Evolutionary conservation across 2,113 vertebrate genomes (phyloP), one percentile per base, ranked within the genome.

Genomic region (Gracilinanus agilis): DNA sequence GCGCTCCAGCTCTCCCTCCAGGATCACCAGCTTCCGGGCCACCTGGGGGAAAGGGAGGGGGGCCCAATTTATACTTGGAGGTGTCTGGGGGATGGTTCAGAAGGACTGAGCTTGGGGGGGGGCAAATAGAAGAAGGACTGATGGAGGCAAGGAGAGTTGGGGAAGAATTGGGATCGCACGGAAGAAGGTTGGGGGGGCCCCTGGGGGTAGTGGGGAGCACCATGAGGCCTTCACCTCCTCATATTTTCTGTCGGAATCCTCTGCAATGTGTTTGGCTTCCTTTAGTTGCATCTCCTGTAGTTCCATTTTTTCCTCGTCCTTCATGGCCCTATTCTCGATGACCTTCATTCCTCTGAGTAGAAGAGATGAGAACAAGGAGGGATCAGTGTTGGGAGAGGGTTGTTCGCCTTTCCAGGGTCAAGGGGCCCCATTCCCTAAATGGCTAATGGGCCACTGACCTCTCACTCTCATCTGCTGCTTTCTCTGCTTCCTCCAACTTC

Each of bases 241-340:
- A 0, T 99, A 99, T 99, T 99, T 99, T 98, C 99, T 99, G 97
- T 99, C 99, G 0, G 99, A 99, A 96, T 99, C 99, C 96, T 99
- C 99, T 2, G 99, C 99, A 27, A 99, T 99, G 98, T 99, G 99
- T 96, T 99, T 99, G 12, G 99, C 99, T 96, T 99, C 99, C 97
- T 99, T 99, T 96, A 99, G 99, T 98, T 99, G 99, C 99, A 99
- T 99, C 98, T 99, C 99, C 98, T 99, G 99, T 94, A 99, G 99
- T 96, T 99, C 99, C 99, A 99, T 99, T 96, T 99, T 99, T 97
- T 99, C 99, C 98, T 99, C 99, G 19, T 99, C 99, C 94, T 99
- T 99, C 96, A 99, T 98, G 95, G 99, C 99, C 97, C 99, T 98
- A 98, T 99, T 99, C 97, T 99, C 99, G 0, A 99, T 99, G 97